A percentile compares a stretch with the other conserved stretches of the same genome.
Conservation (phyloP, 2,888 invertebrate genomes). For the Eupithecia vulgata region DNA sequence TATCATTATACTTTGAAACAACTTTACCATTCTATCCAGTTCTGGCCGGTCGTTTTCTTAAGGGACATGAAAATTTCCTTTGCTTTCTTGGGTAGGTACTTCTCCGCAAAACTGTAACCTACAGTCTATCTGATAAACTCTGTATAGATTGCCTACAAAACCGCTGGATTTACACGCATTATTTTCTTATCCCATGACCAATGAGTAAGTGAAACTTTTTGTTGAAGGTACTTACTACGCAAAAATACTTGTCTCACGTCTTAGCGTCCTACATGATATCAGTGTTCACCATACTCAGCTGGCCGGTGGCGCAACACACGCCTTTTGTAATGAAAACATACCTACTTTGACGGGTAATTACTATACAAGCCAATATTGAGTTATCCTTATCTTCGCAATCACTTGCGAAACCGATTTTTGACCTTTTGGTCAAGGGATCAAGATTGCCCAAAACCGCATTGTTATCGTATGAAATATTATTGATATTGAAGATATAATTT, state of each 20-base stretch:
- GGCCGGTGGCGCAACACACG: constrained; percentile 36
- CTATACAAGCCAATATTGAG: constrained; percentile 27
- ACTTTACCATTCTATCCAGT: too few species aligned
- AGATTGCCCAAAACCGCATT: constrained; percentile 23
- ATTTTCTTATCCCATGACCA: not conserved
- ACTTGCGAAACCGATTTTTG: constrained; percentile 37
- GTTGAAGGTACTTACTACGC: not conserved
- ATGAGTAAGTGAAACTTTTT: not conserved
- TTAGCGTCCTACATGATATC: constrained; percentile 20
- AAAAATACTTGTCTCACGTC: constrained; percentile 9
- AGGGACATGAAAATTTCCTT: not conserved
- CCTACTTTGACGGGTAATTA: constrained; percentile 33
- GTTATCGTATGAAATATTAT: constrained; percentile 15
- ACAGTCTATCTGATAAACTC: not conserved
- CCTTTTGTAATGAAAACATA: constrained; percentile 33
- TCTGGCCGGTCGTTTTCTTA: not conserved
- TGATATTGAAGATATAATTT: constrained; percentile 11
- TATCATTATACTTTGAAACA: too few species aligned
- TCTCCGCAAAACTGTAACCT: not conserved
- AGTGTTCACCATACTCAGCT: constrained; percentile 25
- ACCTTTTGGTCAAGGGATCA: constrained; percentile 28
- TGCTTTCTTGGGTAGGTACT: not conserved
- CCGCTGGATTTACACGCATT: not conserved
- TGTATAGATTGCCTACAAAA: not conserved
- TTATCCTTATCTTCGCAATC: constrained; percentile 36